Evolutionary conservation across 2,797 vertebrate species (phyloP).

Genomic region (Ibycter americanus): DNA sequence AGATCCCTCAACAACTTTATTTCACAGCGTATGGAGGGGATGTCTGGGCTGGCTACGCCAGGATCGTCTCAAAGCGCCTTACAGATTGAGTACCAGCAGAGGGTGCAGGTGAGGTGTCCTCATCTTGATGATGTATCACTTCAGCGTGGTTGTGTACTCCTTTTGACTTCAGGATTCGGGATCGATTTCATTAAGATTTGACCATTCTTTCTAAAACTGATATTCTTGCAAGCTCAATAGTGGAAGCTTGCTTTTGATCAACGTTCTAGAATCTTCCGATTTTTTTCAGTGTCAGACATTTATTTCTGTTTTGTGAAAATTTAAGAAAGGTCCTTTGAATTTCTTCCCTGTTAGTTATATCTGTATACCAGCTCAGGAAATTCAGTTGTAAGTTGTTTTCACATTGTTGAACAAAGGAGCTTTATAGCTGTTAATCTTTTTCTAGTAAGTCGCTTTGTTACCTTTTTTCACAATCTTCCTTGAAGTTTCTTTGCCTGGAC

Average conservation of each 20-base stretch:
- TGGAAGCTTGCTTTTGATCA: neutral
- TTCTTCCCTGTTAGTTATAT: neutral
- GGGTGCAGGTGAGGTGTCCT: conserved; percentile 82
- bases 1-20: conserved; percentile 92
- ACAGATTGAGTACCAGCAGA: conserved; percentile 87
- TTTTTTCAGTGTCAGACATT: neutral
- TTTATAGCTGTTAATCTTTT: neutral
- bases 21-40: conserved; percentile 76
- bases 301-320: neutral
- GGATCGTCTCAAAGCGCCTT: conserved; percentile 68
- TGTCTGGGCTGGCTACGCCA: conserved; percentile 58
- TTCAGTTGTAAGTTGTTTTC: neutral
- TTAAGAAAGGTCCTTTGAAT: neutral
- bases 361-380: neutral
- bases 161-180: neutral
- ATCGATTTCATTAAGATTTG: neutral
- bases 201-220: neutral
- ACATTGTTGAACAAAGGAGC: neutral
- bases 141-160: neutral
- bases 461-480: neutral
- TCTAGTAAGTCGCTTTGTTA: neutral
- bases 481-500: neutral
- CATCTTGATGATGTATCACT: neutral
- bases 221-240: neutral
- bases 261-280: neutral